Conservation (phyloP, 2,888 invertebrate species). For the Zygothrica quintamaculata region DNA sequence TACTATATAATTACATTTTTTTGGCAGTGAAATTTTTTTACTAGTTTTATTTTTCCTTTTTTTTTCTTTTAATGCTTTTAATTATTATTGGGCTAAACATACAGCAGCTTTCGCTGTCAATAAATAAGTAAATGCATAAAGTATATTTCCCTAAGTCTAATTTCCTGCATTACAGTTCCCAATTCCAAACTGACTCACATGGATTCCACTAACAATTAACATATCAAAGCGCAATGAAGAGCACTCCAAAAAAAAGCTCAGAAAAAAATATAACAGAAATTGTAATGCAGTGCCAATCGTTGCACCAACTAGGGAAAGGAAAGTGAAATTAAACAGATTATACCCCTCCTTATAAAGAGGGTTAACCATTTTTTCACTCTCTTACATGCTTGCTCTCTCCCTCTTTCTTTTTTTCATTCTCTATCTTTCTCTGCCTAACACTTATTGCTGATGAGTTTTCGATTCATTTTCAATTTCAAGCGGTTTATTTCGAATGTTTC, state of each 20-base stretch:
- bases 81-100: conserved; percentile 52
- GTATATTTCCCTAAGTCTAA: background rate
- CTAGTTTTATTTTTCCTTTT: no score
- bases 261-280: conserved; percentile 42
- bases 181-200: conserved; percentile 43
- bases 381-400: background rate
- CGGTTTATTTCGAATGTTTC: conserved; percentile 60
- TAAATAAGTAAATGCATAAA: conserved; percentile 15
- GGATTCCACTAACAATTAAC: conserved; percentile 60
- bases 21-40: conserved; percentile 72
- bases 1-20: conserved; percentile 66
- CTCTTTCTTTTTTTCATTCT: background rate
- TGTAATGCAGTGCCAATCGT: conserved; percentile 73
- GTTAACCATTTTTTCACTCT: background rate
- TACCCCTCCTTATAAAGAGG: background rate
- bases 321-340: conserved; percentile 64
- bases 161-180: conserved; percentile 44
- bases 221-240: conserved; percentile 55
- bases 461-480: conserved; percentile 74
- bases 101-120: conserved; percentile 62
- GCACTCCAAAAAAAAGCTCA: conserved; percentile 52
- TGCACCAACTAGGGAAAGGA: conserved; percentile 69
- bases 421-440: background rate
- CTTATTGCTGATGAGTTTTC: conserved; percentile 38
- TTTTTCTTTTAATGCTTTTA: conserved; percentile 58